Evolutionary conservation across 2,888 invertebrate species (phyloP).

Genomic region (Bedellia somnulentella): DNA sequence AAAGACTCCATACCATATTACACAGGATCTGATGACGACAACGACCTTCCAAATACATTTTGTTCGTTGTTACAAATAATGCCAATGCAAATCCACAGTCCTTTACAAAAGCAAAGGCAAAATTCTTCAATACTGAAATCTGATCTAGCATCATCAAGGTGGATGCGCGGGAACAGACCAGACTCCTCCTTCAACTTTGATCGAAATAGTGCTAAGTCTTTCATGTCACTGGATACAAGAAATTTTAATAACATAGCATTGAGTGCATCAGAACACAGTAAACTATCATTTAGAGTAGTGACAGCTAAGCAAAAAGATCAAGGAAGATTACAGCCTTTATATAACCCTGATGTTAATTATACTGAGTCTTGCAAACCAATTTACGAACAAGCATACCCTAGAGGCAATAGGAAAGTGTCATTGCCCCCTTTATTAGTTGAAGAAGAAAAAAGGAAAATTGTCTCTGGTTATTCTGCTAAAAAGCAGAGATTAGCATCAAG

Average conservation of each 20-base stretch:
- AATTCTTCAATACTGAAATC: slow-evolving; percentile 42
- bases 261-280: slow-evolving; percentile 32
- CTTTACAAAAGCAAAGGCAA: slow-evolving; percentile 29
- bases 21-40: slow-evolving; percentile 23
- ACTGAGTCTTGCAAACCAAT: neutral
- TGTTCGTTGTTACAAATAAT: slow-evolving; percentile 48
- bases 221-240: slow-evolving; percentile 40
- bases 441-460: slow-evolving; percentile 37
- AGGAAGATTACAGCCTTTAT: slow-evolving; percentile 31
- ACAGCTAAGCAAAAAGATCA: slow-evolving; percentile 40
- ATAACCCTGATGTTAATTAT: slow-evolving; percentile 9
- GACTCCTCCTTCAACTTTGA: slow-evolving; percentile 43
- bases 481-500: slow-evolving; percentile 17
- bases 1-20: slow-evolving; percentile 27
- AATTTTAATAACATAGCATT: slow-evolving; percentile 26
- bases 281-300: slow-evolving; percentile 27
- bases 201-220: slow-evolving; percentile 51
- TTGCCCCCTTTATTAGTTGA: slow-evolving; percentile 43
- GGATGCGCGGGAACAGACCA: slow-evolving; percentile 43
- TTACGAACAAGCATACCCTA: slow-evolving; percentile 14
- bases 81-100: slow-evolving; percentile 40
- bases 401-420: slow-evolving; percentile 41
- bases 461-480: slow-evolving; percentile 25
- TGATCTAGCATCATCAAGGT: slow-evolving; percentile 46
- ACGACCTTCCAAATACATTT: slow-evolving; percentile 33